Percentiles rank a stretch among this genome's conserved stretches.
These are phyloP conservation scores for Macropis europaea DNA, from an alignment of 2,888 invertebrate species.

Conservation along the genomic window DNA sequence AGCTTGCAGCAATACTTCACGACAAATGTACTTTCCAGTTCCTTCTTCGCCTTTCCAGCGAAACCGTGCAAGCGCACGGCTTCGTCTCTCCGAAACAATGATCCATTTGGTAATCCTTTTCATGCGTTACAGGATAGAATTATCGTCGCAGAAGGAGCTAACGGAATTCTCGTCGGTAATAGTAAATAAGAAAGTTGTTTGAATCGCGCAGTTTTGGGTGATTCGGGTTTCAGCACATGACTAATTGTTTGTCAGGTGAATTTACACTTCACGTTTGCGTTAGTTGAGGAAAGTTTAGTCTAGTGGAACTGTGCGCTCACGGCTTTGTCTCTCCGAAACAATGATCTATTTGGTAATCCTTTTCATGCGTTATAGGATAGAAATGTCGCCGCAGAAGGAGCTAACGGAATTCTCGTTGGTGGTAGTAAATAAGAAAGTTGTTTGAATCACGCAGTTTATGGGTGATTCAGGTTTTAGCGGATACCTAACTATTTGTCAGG, in stretches of 20 bases:
- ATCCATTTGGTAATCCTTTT: conserved; percentile 34
- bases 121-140: neutral
- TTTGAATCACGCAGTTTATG: too few relatives aligned
- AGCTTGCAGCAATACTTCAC: conserved; percentile 53
- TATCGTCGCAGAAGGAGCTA: neutral
- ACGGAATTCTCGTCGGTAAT: conserved; percentile 13
- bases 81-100: conserved; percentile 34
- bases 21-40: conserved; percentile 53
- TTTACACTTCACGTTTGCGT: too few relatives aligned
- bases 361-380: neutral
- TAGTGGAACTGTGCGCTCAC: conserved; percentile 27
- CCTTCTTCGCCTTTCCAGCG: conserved; percentile 39
- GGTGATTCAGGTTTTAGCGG: too few relatives aligned
- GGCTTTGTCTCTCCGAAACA: conserved; percentile 29
- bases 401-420: conserved; percentile 13
- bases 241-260: too few relatives aligned
- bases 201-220: too few relatives aligned
- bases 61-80: conserved; percentile 25
- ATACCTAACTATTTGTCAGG: too few relatives aligned
- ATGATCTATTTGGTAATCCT: conserved; percentile 41
- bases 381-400: neutral
- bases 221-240: too few relatives aligned
- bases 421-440: too few relatives aligned
- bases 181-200: too few relatives aligned
- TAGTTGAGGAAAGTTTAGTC: too few relatives aligned